Percentiles rank a stretch among this genome's conserved stretches.
These are phyloP conservation scores for Platynereis dumerilii DNA, from an alignment of 2,888 invertebrate genomes.

Conservation along the genomic window DNA sequence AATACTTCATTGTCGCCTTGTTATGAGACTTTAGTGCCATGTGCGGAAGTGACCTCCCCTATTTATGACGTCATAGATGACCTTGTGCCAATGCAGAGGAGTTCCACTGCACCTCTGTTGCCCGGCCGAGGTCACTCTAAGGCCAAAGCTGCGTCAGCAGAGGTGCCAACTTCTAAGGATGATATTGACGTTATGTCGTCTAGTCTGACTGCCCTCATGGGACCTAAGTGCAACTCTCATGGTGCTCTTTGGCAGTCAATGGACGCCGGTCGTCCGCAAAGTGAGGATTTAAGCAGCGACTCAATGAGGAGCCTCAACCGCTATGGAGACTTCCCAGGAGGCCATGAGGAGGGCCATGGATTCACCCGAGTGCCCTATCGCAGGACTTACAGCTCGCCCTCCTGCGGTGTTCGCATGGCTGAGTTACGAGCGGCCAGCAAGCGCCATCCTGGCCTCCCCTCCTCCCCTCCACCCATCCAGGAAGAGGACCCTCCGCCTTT, in stretches of 20 bases:
- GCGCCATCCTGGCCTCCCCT: neutral
- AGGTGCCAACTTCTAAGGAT: neutral
- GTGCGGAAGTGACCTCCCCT: too few species aligned
- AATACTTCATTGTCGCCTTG: too few species aligned
- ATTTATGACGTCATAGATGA: too few species aligned
- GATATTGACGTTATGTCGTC: neutral
- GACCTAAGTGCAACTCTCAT: neutral
- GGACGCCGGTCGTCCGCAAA: neutral
- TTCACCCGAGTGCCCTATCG: neutral
- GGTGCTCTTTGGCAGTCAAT: too few species aligned
- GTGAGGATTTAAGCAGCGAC: neutral
- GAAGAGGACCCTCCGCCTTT: neutral
- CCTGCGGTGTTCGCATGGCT: neutral
- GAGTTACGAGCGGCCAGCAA: conserved; percentile 1
- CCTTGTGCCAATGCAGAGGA: neutral
- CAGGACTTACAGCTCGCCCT: neutral
- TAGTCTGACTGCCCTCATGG: neutral
- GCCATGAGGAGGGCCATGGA: neutral
- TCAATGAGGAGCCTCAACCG: neutral
- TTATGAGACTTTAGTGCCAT: too few species aligned
- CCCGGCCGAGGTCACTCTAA: neutral
- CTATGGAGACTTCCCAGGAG: neutral
- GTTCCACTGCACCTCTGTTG: neutral
- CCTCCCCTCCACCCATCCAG: neutral
- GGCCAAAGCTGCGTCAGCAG: neutral